These are phyloP conservation scores for Melanotaenia maccullochi DNA, from an alignment of 2,797 vertebrate species.

Conservation along the genomic window DNA sequence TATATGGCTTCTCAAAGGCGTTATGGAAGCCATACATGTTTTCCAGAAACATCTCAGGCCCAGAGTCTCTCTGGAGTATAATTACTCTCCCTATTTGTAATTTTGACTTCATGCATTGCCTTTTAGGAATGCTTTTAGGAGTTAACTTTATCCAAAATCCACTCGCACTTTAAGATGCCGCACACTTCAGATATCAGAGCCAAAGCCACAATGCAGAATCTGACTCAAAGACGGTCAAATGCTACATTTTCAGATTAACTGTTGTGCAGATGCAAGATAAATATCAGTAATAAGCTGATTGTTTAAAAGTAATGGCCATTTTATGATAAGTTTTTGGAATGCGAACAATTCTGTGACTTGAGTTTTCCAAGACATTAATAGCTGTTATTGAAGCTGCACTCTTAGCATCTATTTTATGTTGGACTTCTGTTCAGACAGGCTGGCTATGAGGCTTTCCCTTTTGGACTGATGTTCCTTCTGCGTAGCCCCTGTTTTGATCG, in stretches of 20 bases:
- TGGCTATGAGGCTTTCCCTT: conserved; percentile 22
- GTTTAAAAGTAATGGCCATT: conserved; percentile 40
- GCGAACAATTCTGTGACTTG: conserved; percentile 52
- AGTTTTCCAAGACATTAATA: conserved; percentile 55
- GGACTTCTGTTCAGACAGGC: conserved; percentile 49
- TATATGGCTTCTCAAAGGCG: conserved; percentile 19
- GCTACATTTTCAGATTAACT: conserved; percentile 24
- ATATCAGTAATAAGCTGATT: conserved; percentile 29
- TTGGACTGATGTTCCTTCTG: conserved; percentile 42
- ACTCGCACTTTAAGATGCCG: conserved; percentile 26
- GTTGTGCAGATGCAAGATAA: neutral
- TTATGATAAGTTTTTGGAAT: conserved; percentile 44
- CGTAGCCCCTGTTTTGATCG: conserved; percentile 54
- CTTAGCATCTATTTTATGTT: conserved; percentile 60
- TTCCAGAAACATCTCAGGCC: conserved; percentile 54
- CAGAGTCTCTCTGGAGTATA: conserved; percentile 36
- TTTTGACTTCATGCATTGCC: conserved; percentile 46
- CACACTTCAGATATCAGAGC: conserved; percentile 7
- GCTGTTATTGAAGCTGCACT: conserved; percentile 61
- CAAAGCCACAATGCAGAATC: conserved; percentile 18
- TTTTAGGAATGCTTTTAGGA: conserved; percentile 35
- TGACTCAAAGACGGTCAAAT: conserved; percentile 24
- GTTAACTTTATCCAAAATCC: conserved; percentile 18
- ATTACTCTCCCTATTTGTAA: conserved; percentile 53
- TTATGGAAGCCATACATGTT: conserved; percentile 48